Percentiles rank a stretch among this genome's conserved stretches.
Conservation (phyloP, 2,113 vertebrate species). For the Clupea harengus region DNA sequence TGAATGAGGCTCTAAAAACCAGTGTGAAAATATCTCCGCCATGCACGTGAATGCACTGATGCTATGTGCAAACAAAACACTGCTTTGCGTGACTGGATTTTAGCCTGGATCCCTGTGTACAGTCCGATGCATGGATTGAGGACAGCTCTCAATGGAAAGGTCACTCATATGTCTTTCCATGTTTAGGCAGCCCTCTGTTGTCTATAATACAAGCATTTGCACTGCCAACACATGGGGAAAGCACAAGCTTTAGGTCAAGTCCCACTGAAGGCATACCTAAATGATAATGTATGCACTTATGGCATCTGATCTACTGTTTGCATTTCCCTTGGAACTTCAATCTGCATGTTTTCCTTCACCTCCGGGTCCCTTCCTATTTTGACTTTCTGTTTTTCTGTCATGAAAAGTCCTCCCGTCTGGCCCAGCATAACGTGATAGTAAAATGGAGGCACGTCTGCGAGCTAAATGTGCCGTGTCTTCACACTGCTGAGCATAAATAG, state of each 20-base stretch:
- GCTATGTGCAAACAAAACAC: conserved; percentile 31
- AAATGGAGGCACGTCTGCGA: neutral
- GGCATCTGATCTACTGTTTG: neutral
- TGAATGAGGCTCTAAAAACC: conserved; percentile 13
- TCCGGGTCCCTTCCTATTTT: neutral
- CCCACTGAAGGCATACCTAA: neutral
- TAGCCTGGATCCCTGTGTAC: neutral
- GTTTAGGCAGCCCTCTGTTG: neutral
- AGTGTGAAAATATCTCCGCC: conserved; percentile 36
- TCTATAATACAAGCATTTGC: neutral
- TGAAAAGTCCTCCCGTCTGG: neutral
- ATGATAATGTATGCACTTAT: neutral
- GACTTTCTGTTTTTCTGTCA: neutral
- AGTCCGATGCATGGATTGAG: conserved; percentile 4
- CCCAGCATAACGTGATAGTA: neutral
- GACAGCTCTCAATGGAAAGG: conserved; percentile 6
- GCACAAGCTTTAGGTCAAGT: neutral
- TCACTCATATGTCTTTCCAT: neutral
- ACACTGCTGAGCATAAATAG: neutral
- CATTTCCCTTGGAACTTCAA: neutral
- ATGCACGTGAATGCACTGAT: conserved; percentile 41
- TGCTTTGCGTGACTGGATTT: conserved; percentile 22
- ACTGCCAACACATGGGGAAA: neutral
- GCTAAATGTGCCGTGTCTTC: neutral
- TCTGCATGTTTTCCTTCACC: neutral